These are phyloP conservation scores for Colletes gigas DNA, from an alignment of 1,140 invertebrate species.

Conservation along the genomic window DNA sequence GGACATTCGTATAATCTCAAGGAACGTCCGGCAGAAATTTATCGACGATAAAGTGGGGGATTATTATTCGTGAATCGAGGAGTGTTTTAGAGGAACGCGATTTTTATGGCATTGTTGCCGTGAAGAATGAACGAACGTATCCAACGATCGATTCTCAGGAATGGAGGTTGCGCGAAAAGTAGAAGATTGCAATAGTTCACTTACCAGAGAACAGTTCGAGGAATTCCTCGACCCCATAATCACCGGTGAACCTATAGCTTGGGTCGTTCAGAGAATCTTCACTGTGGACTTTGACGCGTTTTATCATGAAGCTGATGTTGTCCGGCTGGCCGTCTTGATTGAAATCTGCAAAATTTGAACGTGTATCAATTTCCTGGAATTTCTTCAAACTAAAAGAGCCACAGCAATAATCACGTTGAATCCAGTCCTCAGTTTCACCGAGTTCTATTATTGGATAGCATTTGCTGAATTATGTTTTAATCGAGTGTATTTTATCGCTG, in stretches of 20 bases:
- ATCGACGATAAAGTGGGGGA: not conserved
- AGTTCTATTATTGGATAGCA: too few species aligned
- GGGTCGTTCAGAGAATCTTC: constrained; percentile 90
- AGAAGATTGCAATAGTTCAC: constrained; percentile 54
- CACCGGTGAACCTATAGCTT: constrained; percentile 92
- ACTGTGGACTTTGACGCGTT: constrained; percentile 95
- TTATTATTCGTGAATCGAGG: not conserved
- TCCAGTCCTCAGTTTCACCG: too few species aligned
- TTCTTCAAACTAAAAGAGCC: too few species aligned
- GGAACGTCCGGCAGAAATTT: not conserved
- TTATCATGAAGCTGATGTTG: constrained; percentile 97
- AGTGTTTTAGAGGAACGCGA: not conserved
- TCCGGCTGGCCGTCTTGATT: constrained; percentile 94
- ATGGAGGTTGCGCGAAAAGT: not conserved
- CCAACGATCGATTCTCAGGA: not conserved
- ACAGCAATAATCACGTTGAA: too few species aligned
- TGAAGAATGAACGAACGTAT: not conserved
- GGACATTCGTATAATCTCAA: too few species aligned
- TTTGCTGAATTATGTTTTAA: too few species aligned
- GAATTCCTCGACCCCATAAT: constrained; percentile 96
- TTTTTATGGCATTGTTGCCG: not conserved
- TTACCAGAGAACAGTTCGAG: constrained; percentile 94
- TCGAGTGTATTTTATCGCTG: too few species aligned
- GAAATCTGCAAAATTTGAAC: constrained; percentile 87
- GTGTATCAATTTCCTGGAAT: not conserved